These are phyloP conservation scores for Drosophila tsacasi DNA, from an alignment of 1,140 invertebrate species.

Conservation along the genomic window DNA sequence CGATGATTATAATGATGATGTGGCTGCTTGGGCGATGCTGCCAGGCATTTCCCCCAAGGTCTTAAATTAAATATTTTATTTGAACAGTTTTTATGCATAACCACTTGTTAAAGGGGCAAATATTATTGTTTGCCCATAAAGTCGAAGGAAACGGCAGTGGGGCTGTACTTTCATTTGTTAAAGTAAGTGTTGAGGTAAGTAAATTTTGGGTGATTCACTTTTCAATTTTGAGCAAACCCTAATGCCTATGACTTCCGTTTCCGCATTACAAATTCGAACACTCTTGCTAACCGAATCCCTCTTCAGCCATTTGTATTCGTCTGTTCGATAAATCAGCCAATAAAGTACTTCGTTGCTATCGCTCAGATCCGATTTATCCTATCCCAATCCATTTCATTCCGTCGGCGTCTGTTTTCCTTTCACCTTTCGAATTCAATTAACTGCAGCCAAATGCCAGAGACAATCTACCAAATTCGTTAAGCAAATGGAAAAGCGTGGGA, in stretches of 20 bases:
- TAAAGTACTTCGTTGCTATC: conserved; percentile 76
- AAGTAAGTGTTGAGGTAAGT: conserved; percentile 1
- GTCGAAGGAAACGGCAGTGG: conserved; percentile 6
- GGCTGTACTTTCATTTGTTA: conserved; percentile 12
- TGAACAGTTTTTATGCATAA: conserved; percentile 47
- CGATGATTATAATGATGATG: conserved; percentile 27
- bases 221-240: conserved; percentile 2
- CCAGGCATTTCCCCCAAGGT: conserved; percentile 36
- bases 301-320: conserved; percentile 25
- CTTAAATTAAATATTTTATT: conserved; percentile 66
- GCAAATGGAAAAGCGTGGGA: conserved; percentile 79
- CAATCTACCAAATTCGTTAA: conserved; percentile 78
- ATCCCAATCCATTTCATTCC: conserved; percentile 36
- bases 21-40: conserved; percentile 7
- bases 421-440: conserved; percentile 84
- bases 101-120: conserved; percentile 42
- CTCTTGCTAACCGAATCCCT: conserved; percentile 57
- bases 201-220: conserved; percentile 26
- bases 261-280: conserved; percentile 28
- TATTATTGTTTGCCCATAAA: conserved; percentile 43
- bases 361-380: conserved; percentile 17
- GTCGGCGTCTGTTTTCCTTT: conserved; percentile 59
- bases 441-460: conserved; percentile 76
- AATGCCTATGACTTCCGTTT: conserved; percentile 26
- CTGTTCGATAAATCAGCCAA: conserved; percentile 69